Evolutionary conservation across 2,797 vertebrate species (phyloP).

Genomic region (Galaxias olidus): DNA sequence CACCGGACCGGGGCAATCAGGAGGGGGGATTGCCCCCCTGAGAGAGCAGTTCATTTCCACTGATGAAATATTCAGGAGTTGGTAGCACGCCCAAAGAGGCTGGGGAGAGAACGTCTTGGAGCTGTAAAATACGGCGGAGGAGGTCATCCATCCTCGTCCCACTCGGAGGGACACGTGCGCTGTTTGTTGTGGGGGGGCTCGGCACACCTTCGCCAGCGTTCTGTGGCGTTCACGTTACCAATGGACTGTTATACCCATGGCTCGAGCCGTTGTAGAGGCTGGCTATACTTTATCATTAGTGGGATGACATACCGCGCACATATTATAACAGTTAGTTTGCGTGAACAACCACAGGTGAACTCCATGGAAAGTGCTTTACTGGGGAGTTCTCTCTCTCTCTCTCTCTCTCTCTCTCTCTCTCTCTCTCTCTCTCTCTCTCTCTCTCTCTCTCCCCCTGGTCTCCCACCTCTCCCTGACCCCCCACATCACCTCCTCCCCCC

Average conservation of each 20-base stretch:
- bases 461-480: conserved; percentile 39
- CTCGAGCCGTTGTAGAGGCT: no score
- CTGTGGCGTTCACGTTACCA: no score
- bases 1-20: conserved; percentile 41
- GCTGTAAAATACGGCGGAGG: no score
- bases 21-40: conserved; percentile 33
- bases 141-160: no score
- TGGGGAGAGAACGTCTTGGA: background rate
- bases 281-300: no score
- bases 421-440: conserved; percentile 8
- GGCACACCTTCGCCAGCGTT: no score
- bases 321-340: background rate
- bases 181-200: no score
- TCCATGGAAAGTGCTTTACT: no score
- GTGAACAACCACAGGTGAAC: no score
- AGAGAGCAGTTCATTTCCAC: conserved; percentile 51
- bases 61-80: conserved; percentile 58
- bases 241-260: no score
- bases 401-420: background rate
- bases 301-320: background rate
- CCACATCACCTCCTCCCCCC: conserved; percentile 47
- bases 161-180: no score
- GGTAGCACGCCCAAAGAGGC: conserved; percentile 30
- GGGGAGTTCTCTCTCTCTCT: conserved; percentile 2
- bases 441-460: conserved; percentile 21